Percentiles rank a stretch among this genome's conserved stretches.
These are phyloP conservation scores for Bergia puertoricense DNA, from an alignment of 92 coral and sea anemone species.

Conservation along the genomic window DNA sequence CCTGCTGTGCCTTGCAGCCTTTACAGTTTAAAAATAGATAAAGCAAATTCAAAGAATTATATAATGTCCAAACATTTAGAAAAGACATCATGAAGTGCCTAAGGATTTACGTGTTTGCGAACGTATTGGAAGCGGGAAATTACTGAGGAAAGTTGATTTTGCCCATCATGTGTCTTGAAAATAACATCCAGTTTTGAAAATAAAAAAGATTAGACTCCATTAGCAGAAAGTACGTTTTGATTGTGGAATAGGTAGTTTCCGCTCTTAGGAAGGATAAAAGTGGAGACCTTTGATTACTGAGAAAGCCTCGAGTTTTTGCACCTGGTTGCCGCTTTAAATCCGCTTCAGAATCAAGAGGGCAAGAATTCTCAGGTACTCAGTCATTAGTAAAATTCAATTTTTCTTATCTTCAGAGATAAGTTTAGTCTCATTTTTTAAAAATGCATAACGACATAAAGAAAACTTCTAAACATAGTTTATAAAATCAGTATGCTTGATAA, in stretches of 20 bases:
- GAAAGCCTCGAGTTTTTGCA: background rate
- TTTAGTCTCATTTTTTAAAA: background rate
- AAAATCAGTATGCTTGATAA: background rate
- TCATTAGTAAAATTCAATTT: background rate
- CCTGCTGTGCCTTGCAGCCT: background rate
- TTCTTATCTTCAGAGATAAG: background rate
- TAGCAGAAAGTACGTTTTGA: background rate
- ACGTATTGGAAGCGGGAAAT: background rate
- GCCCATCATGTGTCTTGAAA: no score
- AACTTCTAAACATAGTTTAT: background rate
- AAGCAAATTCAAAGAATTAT: background rate
- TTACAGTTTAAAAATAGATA: background rate
- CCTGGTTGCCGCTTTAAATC: background rate
- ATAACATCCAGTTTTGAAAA: background rate
- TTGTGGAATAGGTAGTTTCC: background rate
- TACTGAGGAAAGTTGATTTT: background rate
- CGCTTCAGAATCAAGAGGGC: background rate
- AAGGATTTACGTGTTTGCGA: background rate
- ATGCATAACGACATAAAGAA: background rate
- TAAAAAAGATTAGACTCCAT: background rate
- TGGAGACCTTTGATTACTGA: background rate
- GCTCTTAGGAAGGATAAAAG: background rate
- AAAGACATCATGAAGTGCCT: background rate
- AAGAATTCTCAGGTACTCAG: background rate
- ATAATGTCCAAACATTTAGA: background rate